These are phyloP conservation scores for Oreochromis mossambicus DNA, from an alignment of 2,797 vertebrate species.

Conservation along the genomic window DNA sequence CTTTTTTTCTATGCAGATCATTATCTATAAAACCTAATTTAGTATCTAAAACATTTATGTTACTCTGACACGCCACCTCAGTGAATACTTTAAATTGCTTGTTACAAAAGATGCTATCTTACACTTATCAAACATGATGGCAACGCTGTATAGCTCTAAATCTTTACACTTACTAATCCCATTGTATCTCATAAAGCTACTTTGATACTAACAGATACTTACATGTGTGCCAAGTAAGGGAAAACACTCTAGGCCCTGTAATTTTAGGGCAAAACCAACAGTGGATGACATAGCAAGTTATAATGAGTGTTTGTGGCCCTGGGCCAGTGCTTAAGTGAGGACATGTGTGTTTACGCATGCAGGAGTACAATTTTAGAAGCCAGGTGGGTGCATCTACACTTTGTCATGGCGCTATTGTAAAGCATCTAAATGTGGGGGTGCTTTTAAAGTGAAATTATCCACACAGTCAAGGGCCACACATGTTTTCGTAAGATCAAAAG, in stretches of 20 bases:
- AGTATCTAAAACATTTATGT: neutral
- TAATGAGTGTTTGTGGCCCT: constrained; percentile 70
- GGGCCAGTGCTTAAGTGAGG: constrained; percentile 28
- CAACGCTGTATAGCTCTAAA: constrained; percentile 29
- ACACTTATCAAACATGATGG: constrained; percentile 47
- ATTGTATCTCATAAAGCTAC: constrained; percentile 61
- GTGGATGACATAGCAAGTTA: constrained; percentile 60
- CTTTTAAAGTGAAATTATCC: constrained; percentile 12
- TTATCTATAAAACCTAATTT: neutral
- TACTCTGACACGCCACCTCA: neutral
- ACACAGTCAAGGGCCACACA: constrained; percentile 9
- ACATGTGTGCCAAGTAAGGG: constrained; percentile 64
- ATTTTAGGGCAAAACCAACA: constrained; percentile 66
- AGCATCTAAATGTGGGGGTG: constrained; percentile 5
- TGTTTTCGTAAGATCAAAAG: constrained; percentile 27
- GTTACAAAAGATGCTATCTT: constrained; percentile 46
- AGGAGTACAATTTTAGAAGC: constrained; percentile 40
- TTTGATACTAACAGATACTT: constrained; percentile 69
- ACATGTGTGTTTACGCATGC: constrained; percentile 12
- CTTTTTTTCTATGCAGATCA: neutral
- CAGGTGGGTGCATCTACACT: constrained; percentile 46
- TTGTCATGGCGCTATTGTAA: constrained; percentile 19
- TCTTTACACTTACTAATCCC: constrained; percentile 65
- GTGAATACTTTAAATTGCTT: constrained; percentile 14
- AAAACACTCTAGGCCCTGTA: constrained; percentile 63